Percentiles rank a stretch among this genome's conserved stretches.
Evolutionary conservation across 1,140 invertebrate species (phyloP).

Genomic region (Gerris buenoi): DNA sequence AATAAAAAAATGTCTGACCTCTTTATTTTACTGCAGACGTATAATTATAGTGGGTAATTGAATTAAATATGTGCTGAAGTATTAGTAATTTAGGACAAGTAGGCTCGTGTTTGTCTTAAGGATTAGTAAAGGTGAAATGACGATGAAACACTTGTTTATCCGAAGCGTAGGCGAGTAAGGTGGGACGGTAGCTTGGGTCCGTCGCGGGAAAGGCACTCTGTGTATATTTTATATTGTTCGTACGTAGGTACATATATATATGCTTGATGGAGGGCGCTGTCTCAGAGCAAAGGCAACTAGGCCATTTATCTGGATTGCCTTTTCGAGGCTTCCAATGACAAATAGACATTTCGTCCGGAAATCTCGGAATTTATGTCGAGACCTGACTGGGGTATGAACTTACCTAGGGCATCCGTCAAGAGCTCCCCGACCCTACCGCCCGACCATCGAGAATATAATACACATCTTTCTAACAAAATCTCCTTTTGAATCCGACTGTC

Average conservation of each 20-base stretch:
- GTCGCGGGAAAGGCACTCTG: no score
- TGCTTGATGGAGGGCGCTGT: background rate
- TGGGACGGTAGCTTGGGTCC: no score
- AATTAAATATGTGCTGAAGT: no score
- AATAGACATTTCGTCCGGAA: conserved; percentile 18
- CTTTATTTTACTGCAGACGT: no score
- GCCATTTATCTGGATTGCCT: conserved; percentile 16
- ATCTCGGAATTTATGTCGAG: conserved; percentile 17
- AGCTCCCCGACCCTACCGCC: background rate
- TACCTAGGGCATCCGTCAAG: conserved; percentile 13
- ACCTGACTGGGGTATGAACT: conserved; percentile 16
- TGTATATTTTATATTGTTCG: background rate
- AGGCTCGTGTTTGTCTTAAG: no score
- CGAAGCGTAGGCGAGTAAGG: no score
- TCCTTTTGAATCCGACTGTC: background rate
- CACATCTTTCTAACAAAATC: background rate
- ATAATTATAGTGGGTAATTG: no score
- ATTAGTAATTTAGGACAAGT: no score
- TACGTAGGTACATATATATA: background rate
- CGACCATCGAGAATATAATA: background rate
- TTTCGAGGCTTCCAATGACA: conserved; percentile 13
- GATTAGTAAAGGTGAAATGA: no score
- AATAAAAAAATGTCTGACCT: no score
- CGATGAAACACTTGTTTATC: no score
- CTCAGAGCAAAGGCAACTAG: background rate